phyloP scores from a whole-genome alignment of 1,140 invertebrate genomes.

The Psix sp. region DNA sequence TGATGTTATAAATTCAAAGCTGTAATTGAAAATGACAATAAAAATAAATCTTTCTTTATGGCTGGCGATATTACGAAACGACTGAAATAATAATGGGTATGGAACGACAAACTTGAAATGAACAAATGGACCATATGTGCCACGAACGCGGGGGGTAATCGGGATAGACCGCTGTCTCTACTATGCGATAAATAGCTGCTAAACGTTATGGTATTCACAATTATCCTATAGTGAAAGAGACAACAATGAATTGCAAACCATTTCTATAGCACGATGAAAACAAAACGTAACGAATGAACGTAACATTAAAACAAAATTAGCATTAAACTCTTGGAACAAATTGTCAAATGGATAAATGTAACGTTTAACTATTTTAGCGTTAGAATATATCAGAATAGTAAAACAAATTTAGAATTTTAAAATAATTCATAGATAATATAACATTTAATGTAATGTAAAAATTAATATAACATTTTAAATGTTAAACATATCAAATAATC shows the following conservation, averaged over 20 bases:
- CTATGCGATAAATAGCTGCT: slow-evolving; percentile 68
- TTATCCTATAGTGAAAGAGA: slow-evolving; percentile 15
- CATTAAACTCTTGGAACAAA: no score
- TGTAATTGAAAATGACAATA: slow-evolving; percentile 63
- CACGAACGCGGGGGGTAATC: slow-evolving; percentile 66
- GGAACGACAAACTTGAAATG: slow-evolving; percentile 65
- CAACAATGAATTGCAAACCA: slow-evolving; percentile 26
- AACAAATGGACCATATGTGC: slow-evolving; percentile 71
- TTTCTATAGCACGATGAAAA: neutral
- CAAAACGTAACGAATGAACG: no score
- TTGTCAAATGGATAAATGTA: no score
- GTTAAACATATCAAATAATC: no score
- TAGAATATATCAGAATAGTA: no score
- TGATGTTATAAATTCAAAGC: slow-evolving; percentile 49
- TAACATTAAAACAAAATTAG: no score
- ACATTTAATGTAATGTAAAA: no score
- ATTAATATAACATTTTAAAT: no score
- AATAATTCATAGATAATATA: no score
- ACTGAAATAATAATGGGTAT: slow-evolving; percentile 66
- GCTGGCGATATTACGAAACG: slow-evolving; percentile 41
- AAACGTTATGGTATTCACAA: slow-evolving; percentile 54
- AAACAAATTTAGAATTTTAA: no score
- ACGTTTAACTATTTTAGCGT: no score
- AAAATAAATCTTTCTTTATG: slow-evolving; percentile 65
- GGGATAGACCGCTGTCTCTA: slow-evolving; percentile 39